Conservation (phyloP, 2,888 invertebrate species). For the Agriotes lineatus region DNA sequence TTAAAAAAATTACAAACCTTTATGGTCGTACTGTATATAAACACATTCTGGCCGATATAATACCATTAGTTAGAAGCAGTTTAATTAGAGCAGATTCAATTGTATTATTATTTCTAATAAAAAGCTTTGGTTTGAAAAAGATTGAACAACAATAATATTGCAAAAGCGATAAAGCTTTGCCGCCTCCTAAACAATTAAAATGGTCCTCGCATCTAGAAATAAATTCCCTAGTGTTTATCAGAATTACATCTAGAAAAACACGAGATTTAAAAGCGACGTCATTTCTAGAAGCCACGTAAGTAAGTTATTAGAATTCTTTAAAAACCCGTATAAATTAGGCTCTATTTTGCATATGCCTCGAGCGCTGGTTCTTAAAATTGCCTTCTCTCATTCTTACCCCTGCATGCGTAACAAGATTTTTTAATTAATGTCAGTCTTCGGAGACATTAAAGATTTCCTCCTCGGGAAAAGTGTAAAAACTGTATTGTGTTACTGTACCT, state of each 20-base stretch:
- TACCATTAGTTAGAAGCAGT: no score
- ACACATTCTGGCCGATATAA: no score
- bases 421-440: conserved; percentile 66
- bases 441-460: conserved; percentile 62
- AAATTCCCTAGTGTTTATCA: neutral
- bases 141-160: no score
- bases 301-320: conserved; percentile 47
- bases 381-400: conserved; percentile 54
- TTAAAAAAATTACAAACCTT: no score
- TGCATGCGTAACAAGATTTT: conserved; percentile 66
- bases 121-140: no score
- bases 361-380: conserved; percentile 58
- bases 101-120: no score
- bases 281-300: conserved; percentile 45
- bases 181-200: no score
- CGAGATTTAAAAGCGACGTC: conserved; percentile 28
- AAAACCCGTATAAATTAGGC: conserved; percentile 58
- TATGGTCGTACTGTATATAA: no score
- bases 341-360: conserved; percentile 60
- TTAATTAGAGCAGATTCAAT: no score
- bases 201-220: no score
- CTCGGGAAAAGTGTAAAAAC: conserved; percentile 63
- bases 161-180: no score
- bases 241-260: neutral
- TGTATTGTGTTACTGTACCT: conserved; percentile 65